Evolutionary conservation across 2,797 vertebrate species (phyloP).

Genomic region (Cygnus olor): DNA sequence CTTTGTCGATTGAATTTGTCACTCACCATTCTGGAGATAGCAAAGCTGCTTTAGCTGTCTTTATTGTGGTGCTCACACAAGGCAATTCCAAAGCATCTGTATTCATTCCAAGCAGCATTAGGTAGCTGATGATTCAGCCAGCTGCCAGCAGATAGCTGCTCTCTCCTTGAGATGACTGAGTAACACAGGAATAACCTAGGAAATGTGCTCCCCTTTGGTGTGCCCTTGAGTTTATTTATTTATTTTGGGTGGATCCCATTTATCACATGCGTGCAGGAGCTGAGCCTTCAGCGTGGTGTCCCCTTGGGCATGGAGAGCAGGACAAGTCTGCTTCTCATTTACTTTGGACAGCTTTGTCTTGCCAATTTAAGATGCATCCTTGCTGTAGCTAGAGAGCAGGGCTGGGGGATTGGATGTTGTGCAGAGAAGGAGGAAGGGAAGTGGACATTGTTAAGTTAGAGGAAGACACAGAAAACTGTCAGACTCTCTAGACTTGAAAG

Average conservation of each 20-base stretch:
- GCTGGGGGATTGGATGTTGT: background rate
- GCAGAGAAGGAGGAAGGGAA: background rate
- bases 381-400: background rate
- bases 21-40: conserved; percentile 43
- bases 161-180: conserved; percentile 64
- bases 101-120: conserved; percentile 64
- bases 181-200: conserved; percentile 21
- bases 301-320: conserved; percentile 12
- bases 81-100: conserved; percentile 65
- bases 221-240: conserved; percentile 23
- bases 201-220: conserved; percentile 13
- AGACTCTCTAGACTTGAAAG: background rate
- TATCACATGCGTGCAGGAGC: conserved; percentile 9
- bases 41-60: conserved; percentile 46
- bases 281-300: background rate
- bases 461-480: background rate
- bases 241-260: conserved; percentile 46
- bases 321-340: conserved; percentile 31
- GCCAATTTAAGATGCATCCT: background rate
- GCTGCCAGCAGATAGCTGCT: conserved; percentile 43
- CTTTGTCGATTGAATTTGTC: conserved; percentile 65
- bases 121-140: conserved; percentile 53
- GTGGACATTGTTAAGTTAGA: background rate
- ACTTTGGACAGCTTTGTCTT: background rate
- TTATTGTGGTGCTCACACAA: background rate